Base-by-base conservation (phyloP, 2,113 vertebrate genomes). In the Podiceps cristatus region DNA sequence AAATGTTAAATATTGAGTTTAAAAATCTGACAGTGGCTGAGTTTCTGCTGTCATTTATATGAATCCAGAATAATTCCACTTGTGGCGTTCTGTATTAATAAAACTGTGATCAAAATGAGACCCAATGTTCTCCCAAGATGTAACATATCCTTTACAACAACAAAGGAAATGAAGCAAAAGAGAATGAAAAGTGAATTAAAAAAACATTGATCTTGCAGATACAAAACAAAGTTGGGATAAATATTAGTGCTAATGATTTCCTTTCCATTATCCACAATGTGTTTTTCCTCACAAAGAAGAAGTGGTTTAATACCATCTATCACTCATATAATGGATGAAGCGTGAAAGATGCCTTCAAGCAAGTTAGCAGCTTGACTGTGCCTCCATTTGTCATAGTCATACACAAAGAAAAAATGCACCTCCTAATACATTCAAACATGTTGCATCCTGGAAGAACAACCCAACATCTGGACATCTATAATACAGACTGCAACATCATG, bases 311-410 rank as follows among this genome's bases (percentile, higher is more conserved):
- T 68, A 79, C 84, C 69, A 95, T 75, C 94, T 81, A 96, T 97
- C 95, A 95, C 69, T 96, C 97, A 96, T 84, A 28, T 82, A 91
- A 96, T 67, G 95, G 95, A 96, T 94, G 94, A 60, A 97, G 95
- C 80, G 28, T 97, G 91, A 96, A 97, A 95, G 83, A 95, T 96
- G 96, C 94, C 97, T 95, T 79, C 86, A 83, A 96, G 96, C 94
- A 96, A 96, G 80, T 96, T 62, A 95, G 88, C 7, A 19, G 73
- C 88, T 92, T 95, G 96, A 95, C 93, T 96, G 91, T 95, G 91
- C 96, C 92, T 96, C 90, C 42, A 96, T 96, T 96, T 96, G 91
- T 97, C 95, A 97, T 74, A 95, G 96, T 96, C 95, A 87, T 56
- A 83, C 88, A 84, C 52, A 78, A 56, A 95, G 83, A 28, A 97